phyloP scores from a whole-genome alignment of 2,113 vertebrate species.

The Elgaria multicarinata region DNA sequence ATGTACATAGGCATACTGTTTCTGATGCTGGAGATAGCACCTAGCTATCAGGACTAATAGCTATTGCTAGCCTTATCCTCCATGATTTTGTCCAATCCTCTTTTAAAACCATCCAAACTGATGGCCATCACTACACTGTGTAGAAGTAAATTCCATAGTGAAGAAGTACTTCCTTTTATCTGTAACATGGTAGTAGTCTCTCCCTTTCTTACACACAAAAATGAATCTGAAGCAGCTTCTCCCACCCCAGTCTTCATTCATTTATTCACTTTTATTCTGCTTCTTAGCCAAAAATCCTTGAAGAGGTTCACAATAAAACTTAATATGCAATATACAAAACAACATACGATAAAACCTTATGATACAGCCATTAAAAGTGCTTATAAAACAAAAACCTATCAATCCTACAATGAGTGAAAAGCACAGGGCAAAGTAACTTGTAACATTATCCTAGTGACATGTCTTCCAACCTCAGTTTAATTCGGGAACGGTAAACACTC shows the following conservation, averaged over 20 bases:
- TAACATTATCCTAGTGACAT: not conserved
- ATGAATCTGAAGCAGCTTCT: not conserved
- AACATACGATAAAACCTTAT: not conserved
- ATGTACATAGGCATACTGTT: too few species aligned
- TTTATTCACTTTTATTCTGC: not conserved
- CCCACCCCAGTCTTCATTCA: not conserved
- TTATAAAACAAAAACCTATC: not conserved
- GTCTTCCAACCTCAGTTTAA: not conserved
- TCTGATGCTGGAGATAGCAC: too few species aligned
- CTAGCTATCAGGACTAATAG: too few species aligned
- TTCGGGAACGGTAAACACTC: not conserved
- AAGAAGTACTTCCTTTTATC: too few species aligned
- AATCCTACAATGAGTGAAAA: not conserved
- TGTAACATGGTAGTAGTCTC: not conserved
- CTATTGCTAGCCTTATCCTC: too few species aligned
- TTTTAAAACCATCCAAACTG: too few species aligned
- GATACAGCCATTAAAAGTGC: not conserved
- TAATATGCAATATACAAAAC: not conserved
- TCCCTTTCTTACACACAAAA: not conserved
- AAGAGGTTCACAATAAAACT: not conserved
- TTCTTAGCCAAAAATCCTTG: not conserved
- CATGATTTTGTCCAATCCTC: too few species aligned
- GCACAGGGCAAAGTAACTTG: not conserved
- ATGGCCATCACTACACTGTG: too few species aligned
- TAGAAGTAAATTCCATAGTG: too few species aligned